These are phyloP conservation scores for pig (Sus scrofa) DNA, from an alignment of 2,113 vertebrate genomes.

Conservation along the genomic window DNA sequence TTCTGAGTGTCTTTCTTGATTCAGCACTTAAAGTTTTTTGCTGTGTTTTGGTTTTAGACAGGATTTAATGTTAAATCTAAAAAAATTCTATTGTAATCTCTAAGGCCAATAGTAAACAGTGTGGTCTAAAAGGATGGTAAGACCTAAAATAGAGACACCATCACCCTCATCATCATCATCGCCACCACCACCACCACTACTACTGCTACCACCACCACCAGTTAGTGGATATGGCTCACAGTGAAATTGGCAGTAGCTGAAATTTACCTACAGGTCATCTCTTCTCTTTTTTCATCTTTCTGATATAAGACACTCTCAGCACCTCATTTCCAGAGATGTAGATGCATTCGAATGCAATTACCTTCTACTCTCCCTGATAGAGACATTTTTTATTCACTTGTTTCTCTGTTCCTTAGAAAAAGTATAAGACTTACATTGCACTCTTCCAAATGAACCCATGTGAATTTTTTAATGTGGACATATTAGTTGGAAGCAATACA, in stretches of 20 bases:
- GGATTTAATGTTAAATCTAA: not conserved
- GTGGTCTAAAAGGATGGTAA: not conserved
- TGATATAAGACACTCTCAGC: not conserved
- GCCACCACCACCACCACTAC: too few species aligned
- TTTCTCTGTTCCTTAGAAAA: not conserved
- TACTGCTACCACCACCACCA: not conserved
- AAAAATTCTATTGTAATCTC: not conserved
- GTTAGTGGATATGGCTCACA: not conserved
- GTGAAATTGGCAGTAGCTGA: not conserved
- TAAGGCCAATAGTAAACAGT: not conserved
- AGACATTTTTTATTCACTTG: not conserved
- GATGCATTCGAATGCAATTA: not conserved
- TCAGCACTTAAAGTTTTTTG: not conserved
- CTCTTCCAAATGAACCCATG: conserved; percentile 2
- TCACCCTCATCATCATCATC: not conserved
- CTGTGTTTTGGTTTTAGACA: not conserved
- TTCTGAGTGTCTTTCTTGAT: conserved; percentile 35
- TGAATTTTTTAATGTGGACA: not conserved
- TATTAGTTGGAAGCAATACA: conserved; percentile 35
- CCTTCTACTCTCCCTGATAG: not conserved
- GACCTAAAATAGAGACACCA: not conserved
- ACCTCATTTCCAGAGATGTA: not conserved
- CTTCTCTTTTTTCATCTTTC: not conserved
- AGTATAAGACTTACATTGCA: not conserved
- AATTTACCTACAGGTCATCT: not conserved